Conservation (phyloP, 2,888 invertebrate species). For the Plagodis pulveraria region DNA sequence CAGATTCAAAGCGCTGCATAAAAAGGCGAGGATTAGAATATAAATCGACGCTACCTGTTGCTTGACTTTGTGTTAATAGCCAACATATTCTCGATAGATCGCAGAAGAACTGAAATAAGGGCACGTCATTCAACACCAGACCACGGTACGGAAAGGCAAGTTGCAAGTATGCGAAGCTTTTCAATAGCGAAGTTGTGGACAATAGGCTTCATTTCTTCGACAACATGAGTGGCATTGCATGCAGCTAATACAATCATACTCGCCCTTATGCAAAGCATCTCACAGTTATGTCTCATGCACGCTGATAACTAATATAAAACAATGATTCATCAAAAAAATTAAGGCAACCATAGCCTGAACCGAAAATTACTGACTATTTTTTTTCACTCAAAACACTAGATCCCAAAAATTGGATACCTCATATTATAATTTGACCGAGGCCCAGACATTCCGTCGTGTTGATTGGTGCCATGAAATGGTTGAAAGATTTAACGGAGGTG, state of each 20-base stretch:
- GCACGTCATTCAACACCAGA: slow-evolving; percentile 70
- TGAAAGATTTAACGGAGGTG: too few relatives aligned
- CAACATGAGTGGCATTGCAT: slow-evolving; percentile 33
- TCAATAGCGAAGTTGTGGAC: slow-evolving; percentile 26
- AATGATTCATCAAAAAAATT: neutral
- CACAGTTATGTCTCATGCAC: slow-evolving; percentile 40
- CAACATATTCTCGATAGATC: slow-evolving; percentile 33
- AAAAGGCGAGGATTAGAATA: neutral
- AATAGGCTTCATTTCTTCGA: slow-evolving; percentile 42
- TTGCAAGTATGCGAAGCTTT: slow-evolving; percentile 31
- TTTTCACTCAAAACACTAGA: too few relatives aligned
- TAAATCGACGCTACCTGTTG: neutral
- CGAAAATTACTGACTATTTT: too few relatives aligned
- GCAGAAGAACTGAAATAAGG: slow-evolving; percentile 57
- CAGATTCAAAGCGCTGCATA: neutral
- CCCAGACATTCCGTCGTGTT: too few relatives aligned
- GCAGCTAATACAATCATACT: slow-evolving; percentile 41
- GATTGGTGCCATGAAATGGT: too few relatives aligned
- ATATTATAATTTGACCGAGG: too few relatives aligned
- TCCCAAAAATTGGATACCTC: too few relatives aligned
- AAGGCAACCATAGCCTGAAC: too few relatives aligned
- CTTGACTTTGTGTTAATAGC: too few relatives aligned
- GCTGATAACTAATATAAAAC: slow-evolving; percentile 14
- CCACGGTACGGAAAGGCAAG: slow-evolving; percentile 48
- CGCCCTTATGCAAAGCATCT: slow-evolving; percentile 48